phyloP scores from a whole-genome alignment of 2,797 vertebrate genomes.

The Alectoris magna region DNA sequence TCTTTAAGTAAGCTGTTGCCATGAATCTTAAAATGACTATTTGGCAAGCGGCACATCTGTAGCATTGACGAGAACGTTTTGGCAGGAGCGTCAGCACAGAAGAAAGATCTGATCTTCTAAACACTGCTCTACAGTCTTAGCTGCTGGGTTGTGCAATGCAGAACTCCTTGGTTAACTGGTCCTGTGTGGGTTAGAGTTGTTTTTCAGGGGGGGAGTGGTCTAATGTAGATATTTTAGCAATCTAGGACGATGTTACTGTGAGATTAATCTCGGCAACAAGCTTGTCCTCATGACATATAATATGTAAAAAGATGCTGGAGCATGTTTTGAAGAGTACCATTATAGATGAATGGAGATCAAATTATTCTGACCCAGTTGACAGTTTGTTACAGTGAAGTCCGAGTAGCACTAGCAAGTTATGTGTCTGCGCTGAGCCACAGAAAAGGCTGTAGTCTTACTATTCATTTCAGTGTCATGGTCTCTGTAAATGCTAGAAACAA shows the following conservation, averaged over 20 bases:
- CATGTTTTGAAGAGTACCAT: neutral
- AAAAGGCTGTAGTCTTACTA: neutral
- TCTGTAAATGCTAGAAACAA: neutral
- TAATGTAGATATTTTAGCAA: neutral
- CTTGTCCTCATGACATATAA: neutral
- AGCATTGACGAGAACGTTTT: neutral
- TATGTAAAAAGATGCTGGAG: neutral
- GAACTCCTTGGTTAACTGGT: constrained; percentile 1
- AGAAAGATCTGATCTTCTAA: neutral
- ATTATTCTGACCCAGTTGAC: neutral
- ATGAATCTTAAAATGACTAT: neutral
- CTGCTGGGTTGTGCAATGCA: constrained; percentile 26
- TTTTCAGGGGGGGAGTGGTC: neutral
- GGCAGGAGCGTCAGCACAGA: neutral
- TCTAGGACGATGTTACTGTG: neutral
- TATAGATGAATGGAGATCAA: neutral
- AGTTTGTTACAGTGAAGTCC: neutral
- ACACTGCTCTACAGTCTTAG: neutral
- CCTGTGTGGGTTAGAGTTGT: neutral
- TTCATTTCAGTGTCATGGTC: neutral
- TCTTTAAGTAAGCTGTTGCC: neutral
- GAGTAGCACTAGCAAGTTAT: neutral
- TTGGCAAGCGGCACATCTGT: neutral
- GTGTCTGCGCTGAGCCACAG: neutral
- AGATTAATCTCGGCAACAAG: neutral